A percentile compares a stretch with the other conserved stretches of the same genome.
Evolutionary conservation across 2,113 vertebrate species (phyloP).

Genomic region (Nestor notabilis): DNA sequence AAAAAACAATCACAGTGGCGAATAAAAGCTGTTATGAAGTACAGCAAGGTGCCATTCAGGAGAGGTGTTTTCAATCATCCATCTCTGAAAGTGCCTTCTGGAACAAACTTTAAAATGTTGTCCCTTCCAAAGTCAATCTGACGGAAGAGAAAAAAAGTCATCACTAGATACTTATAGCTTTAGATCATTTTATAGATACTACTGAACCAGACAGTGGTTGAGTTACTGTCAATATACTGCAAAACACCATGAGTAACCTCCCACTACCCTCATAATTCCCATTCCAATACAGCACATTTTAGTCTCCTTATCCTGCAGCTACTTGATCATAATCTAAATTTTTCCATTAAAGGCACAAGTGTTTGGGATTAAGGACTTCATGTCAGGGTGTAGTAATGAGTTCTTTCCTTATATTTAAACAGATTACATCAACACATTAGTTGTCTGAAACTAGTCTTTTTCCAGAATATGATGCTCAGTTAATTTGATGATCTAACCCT

Average conservation of each 20-base stretch:
- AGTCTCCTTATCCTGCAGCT: not conserved
- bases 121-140: conserved; percentile 35
- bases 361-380: not conserved
- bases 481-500: not conserved
- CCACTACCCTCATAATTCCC: not conserved
- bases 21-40: conserved; percentile 60
- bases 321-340: not conserved
- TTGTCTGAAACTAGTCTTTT: not conserved
- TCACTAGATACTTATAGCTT: not conserved
- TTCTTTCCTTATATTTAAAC: not conserved
- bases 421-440: not conserved
- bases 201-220: not conserved
- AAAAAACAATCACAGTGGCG: conserved; percentile 47
- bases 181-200: not conserved
- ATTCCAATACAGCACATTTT: not conserved
- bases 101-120: conserved; percentile 28
- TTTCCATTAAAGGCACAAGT: not conserved
- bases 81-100: conserved; percentile 27
- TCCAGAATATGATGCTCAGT: not conserved
- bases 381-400: not conserved
- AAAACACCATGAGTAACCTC: not conserved
- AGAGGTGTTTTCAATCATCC: conserved; percentile 48
- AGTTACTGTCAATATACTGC: not conserved
- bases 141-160: not conserved
- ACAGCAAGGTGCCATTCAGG: conserved; percentile 54